A percentile compares a stretch with the other conserved stretches of the same genome.
phyloP scores from a whole-genome alignment of 2,113 vertebrate genomes.

The Plestiodon gilberti region DNA sequence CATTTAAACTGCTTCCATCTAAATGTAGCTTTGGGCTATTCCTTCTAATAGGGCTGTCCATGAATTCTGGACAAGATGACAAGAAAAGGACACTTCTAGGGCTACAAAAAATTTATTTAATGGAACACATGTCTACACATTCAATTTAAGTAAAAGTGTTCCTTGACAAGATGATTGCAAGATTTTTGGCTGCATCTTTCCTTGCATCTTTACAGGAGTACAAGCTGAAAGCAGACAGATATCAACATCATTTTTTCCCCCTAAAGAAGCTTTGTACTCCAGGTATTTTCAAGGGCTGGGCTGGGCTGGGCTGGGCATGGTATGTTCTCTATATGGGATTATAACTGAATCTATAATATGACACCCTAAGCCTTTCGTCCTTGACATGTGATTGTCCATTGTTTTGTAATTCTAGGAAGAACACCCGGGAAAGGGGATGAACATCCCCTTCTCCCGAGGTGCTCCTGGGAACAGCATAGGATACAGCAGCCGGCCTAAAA shows the following conservation, averaged over 20 bases:
- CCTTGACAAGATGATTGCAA: slow-evolving; percentile 52
- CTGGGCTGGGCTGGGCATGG: neutral
- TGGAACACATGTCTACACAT: slow-evolving; percentile 66
- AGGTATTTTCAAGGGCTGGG: neutral
- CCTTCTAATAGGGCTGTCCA: slow-evolving; percentile 62
- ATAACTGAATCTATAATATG: neutral
- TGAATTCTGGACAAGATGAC: slow-evolving; percentile 63
- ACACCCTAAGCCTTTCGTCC: neutral
- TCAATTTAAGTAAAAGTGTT: slow-evolving; percentile 65
- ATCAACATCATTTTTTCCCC: slow-evolving; percentile 20
- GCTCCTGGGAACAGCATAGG: no score
- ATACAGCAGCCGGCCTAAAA: no score
- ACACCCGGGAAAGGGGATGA: no score
- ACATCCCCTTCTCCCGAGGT: no score
- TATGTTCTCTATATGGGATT: neutral
- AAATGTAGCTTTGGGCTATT: slow-evolving; percentile 74
- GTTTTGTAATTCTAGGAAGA: neutral
- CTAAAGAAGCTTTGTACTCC: neutral
- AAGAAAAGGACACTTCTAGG: slow-evolving; percentile 59
- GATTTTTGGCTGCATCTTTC: slow-evolving; percentile 44
- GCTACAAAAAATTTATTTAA: slow-evolving; percentile 67
- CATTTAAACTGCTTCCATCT: slow-evolving; percentile 74
- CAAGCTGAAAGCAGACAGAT: slow-evolving; percentile 9
- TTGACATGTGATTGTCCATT: neutral
- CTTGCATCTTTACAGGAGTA: slow-evolving; percentile 42